Conservation (phyloP, 2,888 invertebrate species). For the Oscheius sp. region DNA sequence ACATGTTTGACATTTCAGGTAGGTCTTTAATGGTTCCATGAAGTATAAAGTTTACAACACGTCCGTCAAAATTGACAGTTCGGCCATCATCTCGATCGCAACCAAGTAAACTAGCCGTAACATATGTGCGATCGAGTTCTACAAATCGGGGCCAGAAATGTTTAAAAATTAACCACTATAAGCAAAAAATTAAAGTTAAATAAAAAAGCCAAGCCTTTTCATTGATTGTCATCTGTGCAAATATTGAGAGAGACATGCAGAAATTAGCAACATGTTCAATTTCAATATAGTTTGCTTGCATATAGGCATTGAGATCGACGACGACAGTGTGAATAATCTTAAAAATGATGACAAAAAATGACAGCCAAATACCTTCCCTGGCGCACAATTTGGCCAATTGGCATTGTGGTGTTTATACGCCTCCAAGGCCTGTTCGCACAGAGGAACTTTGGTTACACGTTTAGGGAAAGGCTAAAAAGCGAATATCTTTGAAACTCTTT, state of each 20-base stretch:
- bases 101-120: slow-evolving; percentile 42
- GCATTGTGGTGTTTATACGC: slow-evolving; percentile 46
- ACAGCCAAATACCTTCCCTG: background rate
- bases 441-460: background rate
- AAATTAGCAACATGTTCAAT: slow-evolving; percentile 47
- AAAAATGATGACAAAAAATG: background rate
- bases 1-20: slow-evolving; percentile 38
- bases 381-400: slow-evolving; percentile 39
- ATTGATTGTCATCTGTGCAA: slow-evolving; percentile 40
- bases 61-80: slow-evolving; percentile 40
- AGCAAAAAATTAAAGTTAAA: background rate
- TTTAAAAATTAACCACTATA: slow-evolving; percentile 50
- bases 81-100: slow-evolving; percentile 39
- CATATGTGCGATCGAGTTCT: slow-evolving; percentile 47
- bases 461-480: background rate
- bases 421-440: slow-evolving; percentile 47
- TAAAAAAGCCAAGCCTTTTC: slow-evolving; percentile 32
- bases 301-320: slow-evolving; percentile 43
- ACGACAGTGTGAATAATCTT: slow-evolving; percentile 16
- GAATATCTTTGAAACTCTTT: background rate
- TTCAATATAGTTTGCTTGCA: slow-evolving; percentile 47
- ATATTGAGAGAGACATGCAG: slow-evolving; percentile 47
- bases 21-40: background rate
- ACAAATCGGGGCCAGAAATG: slow-evolving; percentile 49
- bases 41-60: slow-evolving; percentile 41